Evolutionary conservation across 1,140 invertebrate genomes (phyloP), one percentile per base, ranked within the genome.

Genomic region (Metaphire vulgaris): DNA sequence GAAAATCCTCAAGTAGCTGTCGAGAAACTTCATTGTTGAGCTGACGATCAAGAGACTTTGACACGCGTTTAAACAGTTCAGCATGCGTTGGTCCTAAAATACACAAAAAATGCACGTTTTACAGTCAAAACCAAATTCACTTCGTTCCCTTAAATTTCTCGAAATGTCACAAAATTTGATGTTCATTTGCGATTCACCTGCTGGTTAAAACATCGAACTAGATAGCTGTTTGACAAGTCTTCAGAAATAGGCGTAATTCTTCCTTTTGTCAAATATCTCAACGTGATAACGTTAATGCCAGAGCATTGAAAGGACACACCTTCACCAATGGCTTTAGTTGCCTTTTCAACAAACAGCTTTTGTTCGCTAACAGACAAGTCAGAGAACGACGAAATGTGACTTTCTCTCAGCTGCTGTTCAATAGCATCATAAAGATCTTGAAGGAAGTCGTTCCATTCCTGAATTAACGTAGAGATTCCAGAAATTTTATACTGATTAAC

Each of bases 401-500:
- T 85, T 74, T 85, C 83, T 70, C 80, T 83, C 2, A 85, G 77
- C 76, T 85, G 83, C 66, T 85, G 84, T 76, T 85, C 82, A 30
- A 85, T 81, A 21, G 84, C 83, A 75, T 84, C 83, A 80, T 85
- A 83, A 69, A 85, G 78, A 68, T 85, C 82, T 69, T 80, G 76
- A 0, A 85, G 76, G 79, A 84, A 85, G 32, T 71, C 70, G 66
- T 82, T 81, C 84, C 84, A 85, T 74, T 85, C 84, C 84, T 85
- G 72, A 0, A 77, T n/a, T n/a, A n/a, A n/a, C n/a, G n/a, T n/a
- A n/a, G n/a, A n/a, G n/a, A n/a, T n/a, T n/a, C n/a, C n/a, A n/a
- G n/a, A n/a, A n/a, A n/a, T n/a, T n/a, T n/a, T n/a, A n/a, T n/a
- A n/a, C n/a, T n/a, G n/a, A n/a, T n/a, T n/a, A n/a, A n/a, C n/a